Conservation (phyloP, 2,888 invertebrate species). For the Drosophila monieri region DNA sequence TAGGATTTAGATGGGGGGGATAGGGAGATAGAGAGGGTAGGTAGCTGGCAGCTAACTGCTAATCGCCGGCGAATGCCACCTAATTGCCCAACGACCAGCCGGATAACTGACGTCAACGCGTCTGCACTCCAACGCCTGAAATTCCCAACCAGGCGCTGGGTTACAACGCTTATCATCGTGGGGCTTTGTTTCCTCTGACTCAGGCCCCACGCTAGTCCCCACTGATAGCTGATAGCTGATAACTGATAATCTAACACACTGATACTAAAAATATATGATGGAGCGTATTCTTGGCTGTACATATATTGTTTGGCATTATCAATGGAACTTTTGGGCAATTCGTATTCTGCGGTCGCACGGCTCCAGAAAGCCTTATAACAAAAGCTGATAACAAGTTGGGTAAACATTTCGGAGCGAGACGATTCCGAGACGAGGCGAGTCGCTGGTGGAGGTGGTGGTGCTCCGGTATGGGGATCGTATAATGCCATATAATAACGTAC, state of each 20-base stretch:
- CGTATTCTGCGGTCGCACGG: slow-evolving; percentile 50
- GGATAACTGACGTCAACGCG: slow-evolving; percentile 43
- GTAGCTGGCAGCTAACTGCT: slow-evolving; percentile 5
- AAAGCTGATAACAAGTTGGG: slow-evolving; percentile 59
- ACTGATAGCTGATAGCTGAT: slow-evolving; percentile 40
- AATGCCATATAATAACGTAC: slow-evolving; percentile 44
- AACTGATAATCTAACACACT: slow-evolving; percentile 36
- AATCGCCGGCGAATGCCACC: slow-evolving; percentile 32
- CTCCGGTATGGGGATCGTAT: slow-evolving; percentile 36
- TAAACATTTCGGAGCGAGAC: slow-evolving; percentile 40
- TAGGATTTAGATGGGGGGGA: slow-evolving; percentile 15
- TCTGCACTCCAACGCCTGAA: slow-evolving; percentile 21
- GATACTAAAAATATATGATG: background rate
- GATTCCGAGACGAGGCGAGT: background rate
- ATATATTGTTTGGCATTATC: slow-evolving; percentile 41
- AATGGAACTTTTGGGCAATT: slow-evolving; percentile 54
- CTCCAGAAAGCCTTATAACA: slow-evolving; percentile 52
- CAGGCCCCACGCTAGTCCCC: slow-evolving; percentile 30
- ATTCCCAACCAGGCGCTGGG: slow-evolving; percentile 13
- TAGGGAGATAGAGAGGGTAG: too few species aligned
- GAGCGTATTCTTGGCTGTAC: background rate
- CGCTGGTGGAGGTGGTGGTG: background rate
- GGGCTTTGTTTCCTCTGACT: slow-evolving; percentile 32
- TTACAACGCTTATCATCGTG: too few species aligned
- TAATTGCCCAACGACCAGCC: slow-evolving; percentile 24